Conservation (phyloP, 2,888 invertebrate species). For the Tricholauxania praeusta region DNA sequence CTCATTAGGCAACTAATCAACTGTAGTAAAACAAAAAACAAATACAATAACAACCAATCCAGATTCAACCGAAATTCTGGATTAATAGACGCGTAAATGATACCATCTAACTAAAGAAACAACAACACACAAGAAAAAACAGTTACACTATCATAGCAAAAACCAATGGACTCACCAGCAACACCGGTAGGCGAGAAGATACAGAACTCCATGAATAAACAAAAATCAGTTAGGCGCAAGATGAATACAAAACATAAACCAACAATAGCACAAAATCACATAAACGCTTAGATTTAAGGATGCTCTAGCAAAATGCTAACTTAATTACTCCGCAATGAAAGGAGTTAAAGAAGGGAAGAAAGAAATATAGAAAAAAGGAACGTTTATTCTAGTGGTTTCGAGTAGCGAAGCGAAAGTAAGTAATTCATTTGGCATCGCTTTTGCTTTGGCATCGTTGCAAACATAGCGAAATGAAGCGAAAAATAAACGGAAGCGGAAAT, state of each 20-base stretch:
- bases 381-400: slow-evolving; percentile 22
- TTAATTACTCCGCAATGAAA: slow-evolving; percentile 61
- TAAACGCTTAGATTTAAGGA: slow-evolving; percentile 58
- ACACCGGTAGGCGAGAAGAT: background rate
- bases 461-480: slow-evolving; percentile 4
- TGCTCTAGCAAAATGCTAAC: slow-evolving; percentile 61
- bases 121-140: background rate
- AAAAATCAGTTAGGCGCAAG: slow-evolving; percentile 48
- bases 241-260: slow-evolving; percentile 46
- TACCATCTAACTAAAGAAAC: background rate
- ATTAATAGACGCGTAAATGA: background rate
- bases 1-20: slow-evolving; percentile 65
- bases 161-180: background rate
- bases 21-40: slow-evolving; percentile 46
- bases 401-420: slow-evolving; percentile 39
- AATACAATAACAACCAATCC: background rate
- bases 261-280: slow-evolving; percentile 22
- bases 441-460: background rate
- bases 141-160: background rate
- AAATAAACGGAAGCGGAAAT: background rate
- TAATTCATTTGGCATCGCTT: slow-evolving; percentile 35
- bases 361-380: slow-evolving; percentile 15
- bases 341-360: slow-evolving; percentile 30
- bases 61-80: too few relatives aligned
- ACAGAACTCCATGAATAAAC: slow-evolving; percentile 41